phyloP scores from a whole-genome alignment of 1,140 invertebrate species.

The Onthophagus taurus region DNA sequence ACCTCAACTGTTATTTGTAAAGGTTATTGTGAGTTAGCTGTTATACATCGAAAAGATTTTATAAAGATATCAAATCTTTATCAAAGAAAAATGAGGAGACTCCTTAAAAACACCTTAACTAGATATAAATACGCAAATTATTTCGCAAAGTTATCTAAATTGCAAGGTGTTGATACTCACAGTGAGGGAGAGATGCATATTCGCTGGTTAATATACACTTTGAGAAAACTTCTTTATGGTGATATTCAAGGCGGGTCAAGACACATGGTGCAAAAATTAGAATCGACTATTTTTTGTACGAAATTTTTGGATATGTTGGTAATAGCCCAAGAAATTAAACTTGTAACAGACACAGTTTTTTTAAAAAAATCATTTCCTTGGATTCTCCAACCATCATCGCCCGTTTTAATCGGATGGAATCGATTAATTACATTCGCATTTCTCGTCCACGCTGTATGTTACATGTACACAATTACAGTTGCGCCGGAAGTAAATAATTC shows the following conservation, averaged over 20 bases:
- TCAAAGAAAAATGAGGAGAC: not conserved
- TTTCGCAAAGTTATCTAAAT: not conserved
- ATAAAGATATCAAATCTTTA: constrained; percentile 5
- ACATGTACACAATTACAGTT: not conserved
- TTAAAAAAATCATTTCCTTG: constrained; percentile 3
- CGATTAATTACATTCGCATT: constrained; percentile 2
- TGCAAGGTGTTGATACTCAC: not conserved
- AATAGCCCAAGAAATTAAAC: constrained; percentile 8
- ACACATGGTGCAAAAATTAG: not conserved
- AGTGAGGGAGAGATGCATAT: not conserved
- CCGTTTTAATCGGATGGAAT: not conserved
- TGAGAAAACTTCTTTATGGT: constrained; percentile 1
- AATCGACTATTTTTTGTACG: not conserved
- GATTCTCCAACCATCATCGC: constrained; percentile 4
- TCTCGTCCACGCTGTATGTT: not conserved
- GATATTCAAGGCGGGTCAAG: not conserved
- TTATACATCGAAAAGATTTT: constrained; percentile 11
- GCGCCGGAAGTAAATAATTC: not conserved
- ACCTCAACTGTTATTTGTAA: constrained; percentile 15
- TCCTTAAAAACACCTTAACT: not conserved
- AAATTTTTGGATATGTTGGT: constrained; percentile 7
- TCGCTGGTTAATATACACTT: constrained; percentile 9
- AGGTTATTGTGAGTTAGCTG: constrained; percentile 11
- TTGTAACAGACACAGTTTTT: constrained; percentile 7
- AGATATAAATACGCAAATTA: not conserved